Evolutionary conservation across 2,797 vertebrate genomes (phyloP), one percentile per base, ranked within the genome.

Genomic region (Rhadinocentrus ornatus): DNA sequence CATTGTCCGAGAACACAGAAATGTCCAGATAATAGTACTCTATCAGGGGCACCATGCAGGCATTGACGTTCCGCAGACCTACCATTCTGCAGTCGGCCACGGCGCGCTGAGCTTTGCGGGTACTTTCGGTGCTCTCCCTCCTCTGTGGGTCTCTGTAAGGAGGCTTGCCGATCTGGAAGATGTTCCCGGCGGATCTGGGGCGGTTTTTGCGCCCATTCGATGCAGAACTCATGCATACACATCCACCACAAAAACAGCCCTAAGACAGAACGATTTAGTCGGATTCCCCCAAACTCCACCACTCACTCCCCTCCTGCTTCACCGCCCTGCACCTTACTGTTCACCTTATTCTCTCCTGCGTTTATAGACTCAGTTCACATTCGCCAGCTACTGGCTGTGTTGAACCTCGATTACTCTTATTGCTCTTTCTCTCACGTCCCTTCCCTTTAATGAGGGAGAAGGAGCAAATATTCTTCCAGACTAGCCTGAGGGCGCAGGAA

Each of bases 181-280:
- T 94, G 90, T 95, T 95, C 93, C 95, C 95, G 88, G 95, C 88
- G 76, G 96, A 93, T 94, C 93, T 94, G 96, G 96, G 97, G 96
- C 96, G 97, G 94, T 96, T 97, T 91, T 96, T 97, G 96, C 96
- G 96, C 97, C 97, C 96, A 94, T 96, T 96, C 96, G 95, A 93
- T 96, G 96, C 97, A 95, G 97, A 95, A 97, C 95, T 98, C 97
- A 99, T 99, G 96, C 97, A 97, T 94, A 96, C 96, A 95, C 96
- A 97, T 96, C 94, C 94, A 95, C 93, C 84, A 92, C 90, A 88
- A 89, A 90, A 94, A 93, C 94, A 92, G 88, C 87, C 91, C 91
- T 93, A 93, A 89, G 74, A 84, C 80, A 88, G 90, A 93, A 94
- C 75, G 84, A 64, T 78, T 77, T 72, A 18, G 63, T 83, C 65